phyloP scores from a whole-genome alignment of 2,888 invertebrate genomes.

The Hymenopus coronatus region DNA sequence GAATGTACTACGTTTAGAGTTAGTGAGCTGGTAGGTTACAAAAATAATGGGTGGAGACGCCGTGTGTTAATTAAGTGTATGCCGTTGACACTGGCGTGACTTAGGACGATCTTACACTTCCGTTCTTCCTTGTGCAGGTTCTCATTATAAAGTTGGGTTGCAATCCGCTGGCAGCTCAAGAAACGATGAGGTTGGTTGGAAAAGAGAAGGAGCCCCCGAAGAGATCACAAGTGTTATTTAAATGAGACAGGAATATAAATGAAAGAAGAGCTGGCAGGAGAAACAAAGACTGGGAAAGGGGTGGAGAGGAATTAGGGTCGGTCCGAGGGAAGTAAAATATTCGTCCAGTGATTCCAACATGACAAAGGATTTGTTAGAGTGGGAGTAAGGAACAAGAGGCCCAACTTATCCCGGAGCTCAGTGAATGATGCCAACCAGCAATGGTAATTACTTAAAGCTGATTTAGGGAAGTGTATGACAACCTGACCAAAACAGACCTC shows the following conservation, averaged over 20 bases:
- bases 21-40: not conserved
- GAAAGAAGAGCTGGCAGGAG: slow-evolving; percentile 11
- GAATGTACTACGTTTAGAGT: not conserved
- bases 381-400: not conserved
- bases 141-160: not conserved
- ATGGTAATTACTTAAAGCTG: not conserved
- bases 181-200: slow-evolving; percentile 2
- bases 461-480: not conserved
- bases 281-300: not conserved
- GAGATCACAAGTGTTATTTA: slow-evolving; percentile 27
- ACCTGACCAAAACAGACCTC: not conserved
- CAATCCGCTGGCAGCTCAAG: not conserved
- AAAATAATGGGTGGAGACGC: not conserved
- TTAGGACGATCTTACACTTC: not conserved
- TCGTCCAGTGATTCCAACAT: not conserved
- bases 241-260: slow-evolving; percentile 31
- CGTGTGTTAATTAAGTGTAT: not conserved
- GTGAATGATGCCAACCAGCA: not conserved
- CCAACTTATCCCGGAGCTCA: not conserved
- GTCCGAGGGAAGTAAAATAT: not conserved
- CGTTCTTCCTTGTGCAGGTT: not conserved
- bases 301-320: not conserved
- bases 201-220: not conserved
- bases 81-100: not conserved
- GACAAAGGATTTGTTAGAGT: not conserved